Percentiles rank a stretch among this genome's conserved stretches.
Evolutionary conservation across 1,140 invertebrate species (phyloP).

Genomic region (Pararge aegeria): DNA sequence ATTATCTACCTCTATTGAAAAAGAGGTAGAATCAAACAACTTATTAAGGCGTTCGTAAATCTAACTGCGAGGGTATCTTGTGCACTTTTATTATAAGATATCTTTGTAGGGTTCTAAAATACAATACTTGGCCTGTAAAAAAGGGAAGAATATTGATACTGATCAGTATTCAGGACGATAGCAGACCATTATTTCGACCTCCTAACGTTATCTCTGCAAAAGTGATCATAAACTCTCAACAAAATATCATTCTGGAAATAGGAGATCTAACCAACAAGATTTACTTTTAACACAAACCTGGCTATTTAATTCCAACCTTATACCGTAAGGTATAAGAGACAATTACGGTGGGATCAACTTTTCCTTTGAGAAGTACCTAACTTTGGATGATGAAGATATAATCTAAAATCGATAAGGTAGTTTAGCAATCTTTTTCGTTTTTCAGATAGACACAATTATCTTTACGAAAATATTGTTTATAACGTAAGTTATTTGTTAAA

Average conservation of each 20-base stretch:
- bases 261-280: constrained; percentile 23
- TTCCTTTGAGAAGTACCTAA: background rate
- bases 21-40: no score
- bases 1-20: no score
- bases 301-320: constrained; percentile 8
- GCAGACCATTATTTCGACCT: constrained; percentile 17
- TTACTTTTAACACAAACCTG: constrained; percentile 5
- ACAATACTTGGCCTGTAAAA: background rate
- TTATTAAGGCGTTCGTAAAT: no score
- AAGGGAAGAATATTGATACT: background rate
- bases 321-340: background rate
- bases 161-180: constrained; percentile 26
- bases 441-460: background rate
- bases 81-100: background rate
- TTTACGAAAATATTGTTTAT: background rate
- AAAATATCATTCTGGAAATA: constrained; percentile 28
- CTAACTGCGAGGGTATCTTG: no score
- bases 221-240: constrained; percentile 29
- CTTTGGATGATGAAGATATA: constrained; percentile 18
- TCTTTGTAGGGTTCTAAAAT: background rate
- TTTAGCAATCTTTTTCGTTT: constrained; percentile 12
- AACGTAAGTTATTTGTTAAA: no score
- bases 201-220: constrained; percentile 20
- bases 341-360: background rate
- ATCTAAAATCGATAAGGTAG: constrained; percentile 15